A percentile compares a stretch with the other conserved stretches of the same genome.
Evolutionary conservation across 2,797 vertebrate genomes (phyloP).

Genomic region (Coilia nasus): DNA sequence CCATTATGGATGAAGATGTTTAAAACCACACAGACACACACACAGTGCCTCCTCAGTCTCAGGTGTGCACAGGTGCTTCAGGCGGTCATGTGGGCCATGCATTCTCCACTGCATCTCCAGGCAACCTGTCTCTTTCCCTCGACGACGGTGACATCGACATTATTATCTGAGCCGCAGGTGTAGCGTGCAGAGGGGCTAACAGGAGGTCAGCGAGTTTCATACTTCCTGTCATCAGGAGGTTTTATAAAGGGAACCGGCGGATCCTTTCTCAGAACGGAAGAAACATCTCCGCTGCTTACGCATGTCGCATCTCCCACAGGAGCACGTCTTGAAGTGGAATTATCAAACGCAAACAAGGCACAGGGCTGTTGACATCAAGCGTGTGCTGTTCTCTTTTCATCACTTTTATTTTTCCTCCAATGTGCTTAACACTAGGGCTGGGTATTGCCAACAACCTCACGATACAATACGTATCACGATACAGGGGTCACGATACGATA

Average conservation of each 20-base stretch:
- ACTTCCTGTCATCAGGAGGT: background rate
- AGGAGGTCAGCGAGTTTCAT: background rate
- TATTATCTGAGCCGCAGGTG: background rate
- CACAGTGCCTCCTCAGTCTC: conserved; percentile 47
- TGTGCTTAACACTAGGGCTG: background rate
- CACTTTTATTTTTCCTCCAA: background rate
- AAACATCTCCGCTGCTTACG: background rate
- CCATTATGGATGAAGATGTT: background rate
- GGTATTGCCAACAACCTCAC: too few species aligned
- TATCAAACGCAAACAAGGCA: background rate
- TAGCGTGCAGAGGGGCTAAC: background rate
- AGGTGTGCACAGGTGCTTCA: conserved; percentile 33
- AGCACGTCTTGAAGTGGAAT: background rate
- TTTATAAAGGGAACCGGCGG: background rate
- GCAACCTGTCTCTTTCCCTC: conserved; percentile 35
- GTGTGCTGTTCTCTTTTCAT: background rate
- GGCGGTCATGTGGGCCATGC: background rate
- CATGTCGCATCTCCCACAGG: too few species aligned
- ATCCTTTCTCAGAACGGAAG: background rate
- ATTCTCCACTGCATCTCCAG: conserved; percentile 39
- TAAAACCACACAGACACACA: conserved; percentile 36
- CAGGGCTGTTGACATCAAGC: background rate
- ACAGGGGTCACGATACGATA: too few species aligned
- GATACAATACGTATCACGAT: too few species aligned
- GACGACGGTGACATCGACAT: background rate